Evolutionary conservation across 2,888 invertebrate genomes (phyloP).

Genomic region (Andrena haemorrhoa): DNA sequence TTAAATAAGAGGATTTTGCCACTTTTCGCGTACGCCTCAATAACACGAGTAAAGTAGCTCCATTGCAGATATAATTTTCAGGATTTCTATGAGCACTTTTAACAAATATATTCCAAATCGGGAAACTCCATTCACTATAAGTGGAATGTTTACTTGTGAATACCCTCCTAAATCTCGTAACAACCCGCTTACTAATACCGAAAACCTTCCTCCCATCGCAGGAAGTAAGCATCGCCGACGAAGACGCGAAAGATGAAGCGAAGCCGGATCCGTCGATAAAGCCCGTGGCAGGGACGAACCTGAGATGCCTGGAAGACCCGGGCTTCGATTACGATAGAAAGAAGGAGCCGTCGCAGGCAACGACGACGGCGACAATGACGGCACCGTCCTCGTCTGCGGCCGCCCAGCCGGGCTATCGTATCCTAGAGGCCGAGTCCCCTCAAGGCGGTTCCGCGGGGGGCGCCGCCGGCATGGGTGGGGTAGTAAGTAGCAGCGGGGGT

Average conservation of each 20-base stretch:
- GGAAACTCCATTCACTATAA: too few relatives aligned
- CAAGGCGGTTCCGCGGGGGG: slow-evolving; percentile 44
- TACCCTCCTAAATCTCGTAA: too few relatives aligned
- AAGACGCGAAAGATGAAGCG: slow-evolving; percentile 69
- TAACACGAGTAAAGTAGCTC: too few relatives aligned
- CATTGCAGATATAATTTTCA: too few relatives aligned
- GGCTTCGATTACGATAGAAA: slow-evolving; percentile 85
- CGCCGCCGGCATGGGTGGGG: slow-evolving; percentile 57
- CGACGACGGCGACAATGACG: slow-evolving; percentile 71
- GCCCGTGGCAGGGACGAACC: slow-evolving; percentile 85
- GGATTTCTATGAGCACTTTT: too few relatives aligned
- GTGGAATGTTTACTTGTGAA: too few relatives aligned
- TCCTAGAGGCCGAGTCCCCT: slow-evolving; percentile 86
- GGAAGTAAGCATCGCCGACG: slow-evolving; percentile 64
- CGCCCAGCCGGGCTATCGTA: slow-evolving; percentile 86
- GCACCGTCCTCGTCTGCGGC: slow-evolving; percentile 73
- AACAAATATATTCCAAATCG: too few relatives aligned
- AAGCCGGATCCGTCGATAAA: slow-evolving; percentile 76
- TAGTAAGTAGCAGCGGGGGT: slow-evolving; percentile 42
- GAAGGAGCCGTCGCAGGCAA: slow-evolving; percentile 67
- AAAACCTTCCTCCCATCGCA: slow-evolving; percentile 15
- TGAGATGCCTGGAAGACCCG: slow-evolving; percentile 87
- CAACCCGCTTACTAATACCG: too few relatives aligned
- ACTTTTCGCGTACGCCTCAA: too few relatives aligned
- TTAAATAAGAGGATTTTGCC: too few relatives aligned